Percentiles rank a stretch among this genome's conserved stretches.
phyloP scores from a whole-genome alignment of 2,888 invertebrate genomes.

The Anoncus sp. region DNA sequence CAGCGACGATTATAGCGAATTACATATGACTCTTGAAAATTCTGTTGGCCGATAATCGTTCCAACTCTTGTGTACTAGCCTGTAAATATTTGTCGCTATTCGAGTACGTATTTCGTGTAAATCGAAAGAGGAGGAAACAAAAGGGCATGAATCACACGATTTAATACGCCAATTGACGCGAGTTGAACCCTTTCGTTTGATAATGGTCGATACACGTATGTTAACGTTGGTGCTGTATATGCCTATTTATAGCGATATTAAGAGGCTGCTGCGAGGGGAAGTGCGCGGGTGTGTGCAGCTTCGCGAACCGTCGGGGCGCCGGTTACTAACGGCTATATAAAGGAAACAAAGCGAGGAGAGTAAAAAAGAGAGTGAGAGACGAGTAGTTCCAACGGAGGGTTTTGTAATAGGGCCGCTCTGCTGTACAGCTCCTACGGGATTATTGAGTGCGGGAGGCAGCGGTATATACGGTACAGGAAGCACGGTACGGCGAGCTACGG shows the following conservation, averaged over 20 bases:
- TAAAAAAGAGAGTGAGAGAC: conserved; percentile 12
- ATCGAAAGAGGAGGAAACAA: too few species aligned
- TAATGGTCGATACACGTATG: background rate
- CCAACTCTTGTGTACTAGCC: too few species aligned
- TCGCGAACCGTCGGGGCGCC: conserved; percentile 16
- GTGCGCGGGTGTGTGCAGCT: background rate
- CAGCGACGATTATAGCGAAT: too few species aligned
- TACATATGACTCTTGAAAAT: too few species aligned
- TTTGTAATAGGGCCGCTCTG: conserved; percentile 74
- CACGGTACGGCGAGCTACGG: background rate
- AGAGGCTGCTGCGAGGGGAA: background rate
- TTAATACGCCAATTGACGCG: too few species aligned
- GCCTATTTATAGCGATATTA: conserved; percentile 3
- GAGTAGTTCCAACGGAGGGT: conserved; percentile 40
- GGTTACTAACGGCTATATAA: conserved; percentile 15
- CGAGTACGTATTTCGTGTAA: too few species aligned
- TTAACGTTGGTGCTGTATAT: background rate
- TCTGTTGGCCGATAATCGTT: too few species aligned
- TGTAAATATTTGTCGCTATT: too few species aligned
- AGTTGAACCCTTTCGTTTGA: too few species aligned
- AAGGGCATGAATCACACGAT: too few species aligned
- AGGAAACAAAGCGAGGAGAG: background rate
- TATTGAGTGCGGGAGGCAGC: conserved; percentile 76
- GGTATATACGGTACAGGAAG: conserved; percentile 21
- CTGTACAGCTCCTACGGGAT: conserved; percentile 75